A percentile compares a stretch with the other conserved stretches of the same genome.
Evolutionary conservation across 2,113 vertebrate genomes (phyloP).

Genomic region (Gavia stellata): DNA sequence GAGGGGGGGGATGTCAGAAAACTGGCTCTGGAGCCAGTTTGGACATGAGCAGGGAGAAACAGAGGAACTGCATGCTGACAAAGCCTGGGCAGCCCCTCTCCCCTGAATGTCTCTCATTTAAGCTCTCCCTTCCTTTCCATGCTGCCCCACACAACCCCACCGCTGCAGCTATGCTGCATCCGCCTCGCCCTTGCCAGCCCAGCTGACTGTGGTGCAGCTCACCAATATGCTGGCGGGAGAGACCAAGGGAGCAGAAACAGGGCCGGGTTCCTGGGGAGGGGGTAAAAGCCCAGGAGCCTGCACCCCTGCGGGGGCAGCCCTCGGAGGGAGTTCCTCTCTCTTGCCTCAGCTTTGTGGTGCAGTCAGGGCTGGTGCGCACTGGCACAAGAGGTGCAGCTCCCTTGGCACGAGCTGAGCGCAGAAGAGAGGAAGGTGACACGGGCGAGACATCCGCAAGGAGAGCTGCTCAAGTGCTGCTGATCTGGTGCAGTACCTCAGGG

Average conservation of each 20-base stretch:
- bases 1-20: neutral
- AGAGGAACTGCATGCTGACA: neutral
- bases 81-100: neutral
- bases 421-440: neutral
- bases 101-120: neutral
- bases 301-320: fast-evolving
- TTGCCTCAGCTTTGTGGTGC: neutral
- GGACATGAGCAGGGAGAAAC: neutral
- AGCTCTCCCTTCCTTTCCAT: neutral
- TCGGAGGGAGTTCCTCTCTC: neutral
- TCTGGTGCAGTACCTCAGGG: neutral
- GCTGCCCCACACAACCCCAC: neutral
- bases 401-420: fast-evolving
- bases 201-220: fast-evolving
- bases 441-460: neutral
- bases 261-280: neutral
- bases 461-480: neutral
- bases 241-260: neutral
- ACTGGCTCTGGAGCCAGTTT: neutral
- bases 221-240: neutral
- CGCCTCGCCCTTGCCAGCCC: neutral
- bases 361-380: fast-evolving
- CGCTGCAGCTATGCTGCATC: neutral
- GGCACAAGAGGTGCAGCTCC: neutral
- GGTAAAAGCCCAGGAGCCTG: neutral